These are phyloP conservation scores for Bufotes viridis DNA, from an alignment of 2,797 vertebrate genomes.

Conservation along the genomic window DNA sequence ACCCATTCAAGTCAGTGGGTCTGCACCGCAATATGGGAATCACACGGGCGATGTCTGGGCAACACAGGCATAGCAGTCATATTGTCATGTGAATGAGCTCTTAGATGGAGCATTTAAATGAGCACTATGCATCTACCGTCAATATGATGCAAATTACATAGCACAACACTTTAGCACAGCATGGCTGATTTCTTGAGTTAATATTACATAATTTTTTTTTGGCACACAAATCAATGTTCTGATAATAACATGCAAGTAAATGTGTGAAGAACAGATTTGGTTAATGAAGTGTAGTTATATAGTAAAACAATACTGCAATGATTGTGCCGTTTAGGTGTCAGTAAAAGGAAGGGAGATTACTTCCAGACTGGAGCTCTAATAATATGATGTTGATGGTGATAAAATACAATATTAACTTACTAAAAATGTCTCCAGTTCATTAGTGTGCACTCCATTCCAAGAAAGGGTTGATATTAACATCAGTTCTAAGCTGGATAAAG, in stretches of 20 bases:
- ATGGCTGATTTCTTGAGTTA: background rate
- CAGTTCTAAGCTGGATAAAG: no score
- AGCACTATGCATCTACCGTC: background rate
- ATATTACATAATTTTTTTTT: background rate
- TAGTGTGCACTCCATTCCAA: no score
- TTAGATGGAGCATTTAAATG: background rate
- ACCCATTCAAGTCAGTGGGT: no score
- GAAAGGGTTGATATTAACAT: no score
- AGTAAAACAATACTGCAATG: background rate
- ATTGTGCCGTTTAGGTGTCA: background rate
- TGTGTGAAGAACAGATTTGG: background rate
- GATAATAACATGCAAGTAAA: background rate
- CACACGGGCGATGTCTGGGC: no score
- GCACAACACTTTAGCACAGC: background rate
- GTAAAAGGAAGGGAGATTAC: background rate
- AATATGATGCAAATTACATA: background rate
- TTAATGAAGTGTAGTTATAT: background rate
- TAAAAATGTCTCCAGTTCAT: no score
- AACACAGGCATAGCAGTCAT: no score
- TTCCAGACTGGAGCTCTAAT: background rate
- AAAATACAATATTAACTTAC: no score
- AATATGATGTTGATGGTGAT: no score
- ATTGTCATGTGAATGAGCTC: no score
- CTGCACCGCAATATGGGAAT: no score
- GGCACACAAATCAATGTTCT: background rate